Percentiles rank a stretch among this genome's conserved stretches.
Evolutionary conservation across 1,140 invertebrate genomes (phyloP).

Genomic region (Drosophila kanapiae): DNA sequence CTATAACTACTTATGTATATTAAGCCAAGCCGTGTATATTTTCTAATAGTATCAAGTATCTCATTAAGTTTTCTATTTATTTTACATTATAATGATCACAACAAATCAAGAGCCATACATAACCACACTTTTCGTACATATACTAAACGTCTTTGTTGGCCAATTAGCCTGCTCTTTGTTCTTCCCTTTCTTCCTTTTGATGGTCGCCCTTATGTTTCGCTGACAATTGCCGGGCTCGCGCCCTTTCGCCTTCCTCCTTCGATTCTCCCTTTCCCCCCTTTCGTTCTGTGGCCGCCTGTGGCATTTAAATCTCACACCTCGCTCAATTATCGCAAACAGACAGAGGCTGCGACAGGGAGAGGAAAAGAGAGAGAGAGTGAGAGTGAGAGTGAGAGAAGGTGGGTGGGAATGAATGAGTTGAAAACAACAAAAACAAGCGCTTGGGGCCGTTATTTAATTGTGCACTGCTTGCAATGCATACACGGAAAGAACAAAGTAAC

Average conservation of each 20-base stretch:
- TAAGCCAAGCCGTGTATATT: neutral
- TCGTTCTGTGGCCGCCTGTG: constrained; percentile 33
- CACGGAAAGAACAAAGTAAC: neutral
- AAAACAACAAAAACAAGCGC: constrained; percentile 49
- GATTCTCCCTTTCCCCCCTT: neutral
- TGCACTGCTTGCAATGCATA: constrained; percentile 30
- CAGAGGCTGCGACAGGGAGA: neutral
- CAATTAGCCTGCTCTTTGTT: constrained; percentile 37
- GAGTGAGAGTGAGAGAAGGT: neutral
- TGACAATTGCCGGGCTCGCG: constrained; percentile 55
- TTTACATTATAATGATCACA: neutral
- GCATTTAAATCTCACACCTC: constrained; percentile 81
- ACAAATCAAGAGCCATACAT: neutral
- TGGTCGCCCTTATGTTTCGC: constrained; percentile 38
- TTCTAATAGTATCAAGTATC: neutral
- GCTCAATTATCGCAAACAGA: constrained; percentile 64
- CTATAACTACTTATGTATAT: too few species aligned
- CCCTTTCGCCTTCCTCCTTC: constrained; percentile 6
- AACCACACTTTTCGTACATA: neutral
- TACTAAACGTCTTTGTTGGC: constrained; percentile 39
- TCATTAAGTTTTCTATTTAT: too few species aligned
- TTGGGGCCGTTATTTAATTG: constrained; percentile 75
- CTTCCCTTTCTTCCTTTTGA: constrained; percentile 27
- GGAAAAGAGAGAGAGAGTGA: neutral
- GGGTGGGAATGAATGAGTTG: neutral